Evolutionary conservation across 2,888 invertebrate genomes (phyloP), one percentile per base, ranked within the genome.

Genomic region (Netelia virgata): DNA sequence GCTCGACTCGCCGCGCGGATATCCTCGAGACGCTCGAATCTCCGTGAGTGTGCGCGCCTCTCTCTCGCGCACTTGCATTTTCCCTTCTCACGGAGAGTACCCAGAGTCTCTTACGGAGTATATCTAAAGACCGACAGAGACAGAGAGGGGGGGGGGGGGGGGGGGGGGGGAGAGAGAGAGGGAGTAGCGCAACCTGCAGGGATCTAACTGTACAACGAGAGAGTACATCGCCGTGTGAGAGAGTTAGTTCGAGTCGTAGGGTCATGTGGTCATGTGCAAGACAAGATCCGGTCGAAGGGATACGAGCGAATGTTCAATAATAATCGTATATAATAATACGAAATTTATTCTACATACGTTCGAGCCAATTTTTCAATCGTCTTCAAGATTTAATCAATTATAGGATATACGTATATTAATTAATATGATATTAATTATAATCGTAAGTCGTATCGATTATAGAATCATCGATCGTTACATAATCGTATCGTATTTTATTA

Each of bases 161-260:
- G 68, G 50, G 50, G 61, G 53, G 53, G 18, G 8, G 50, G 59
- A 53, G 61, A 74, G 63, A 69, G 74, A 18, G 66, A 16, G 69
- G 63, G 61, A 57, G 16, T 63, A 75, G 53, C 68, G 76, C 77
- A 85, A 85, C 86, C 85, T 88, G 73, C 75, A 81, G 72, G 81
- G 82, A 72, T 85, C 85, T 89, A 88, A 88, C 89, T 88, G 89
- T 89, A 88, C 88, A 82, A 77, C 75, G 70, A 84, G 84, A 69
- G 68, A 82, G 82, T 79, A 63, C 66, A 77, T 55, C 53, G 59
- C 28, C 75, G 41, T 55, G 61, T 55, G 70, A 70, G 57, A 70
- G 28, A 82, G 77, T 66, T 68, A 64, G 73, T 72, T 68, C 59
- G 68, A 43, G 11, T 43, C 47, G 20, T 59, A 59, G 55, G 11